A percentile compares a stretch with the other conserved stretches of the same genome.
Evolutionary conservation across 2,888 invertebrate species (phyloP).

Genomic region (Lepidonotus clava): DNA sequence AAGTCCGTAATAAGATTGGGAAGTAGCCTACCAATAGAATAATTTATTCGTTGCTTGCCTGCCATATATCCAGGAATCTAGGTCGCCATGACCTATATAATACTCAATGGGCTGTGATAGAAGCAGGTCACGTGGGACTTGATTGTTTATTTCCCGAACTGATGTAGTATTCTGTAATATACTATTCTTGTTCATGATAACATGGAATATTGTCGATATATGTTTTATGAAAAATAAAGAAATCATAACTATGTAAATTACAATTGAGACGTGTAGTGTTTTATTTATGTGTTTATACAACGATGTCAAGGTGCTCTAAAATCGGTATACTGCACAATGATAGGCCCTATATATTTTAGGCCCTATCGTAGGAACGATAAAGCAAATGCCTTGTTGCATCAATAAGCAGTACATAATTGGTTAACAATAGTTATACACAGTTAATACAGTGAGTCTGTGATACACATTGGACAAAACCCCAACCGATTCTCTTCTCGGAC

Average conservation of each 20-base stretch:
- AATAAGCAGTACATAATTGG: background rate
- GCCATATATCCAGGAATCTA: slow-evolving; percentile 52
- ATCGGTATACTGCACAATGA: background rate
- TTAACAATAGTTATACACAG: no score
- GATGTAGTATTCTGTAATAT: slow-evolving; percentile 53
- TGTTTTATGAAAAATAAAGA: slow-evolving; percentile 51
- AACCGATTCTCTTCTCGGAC: no score
- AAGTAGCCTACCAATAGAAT: slow-evolving; percentile 12
- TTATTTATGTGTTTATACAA: background rate
- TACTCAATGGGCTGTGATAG: slow-evolving; percentile 54
- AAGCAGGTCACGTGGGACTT: slow-evolving; percentile 51
- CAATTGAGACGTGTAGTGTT: background rate
- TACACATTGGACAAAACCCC: no score
- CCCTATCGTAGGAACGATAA: background rate
- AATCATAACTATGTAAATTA: slow-evolving; percentile 47
- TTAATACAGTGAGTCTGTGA: no score
- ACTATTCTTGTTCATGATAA: slow-evolving; percentile 34
- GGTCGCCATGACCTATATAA: slow-evolving; percentile 47
- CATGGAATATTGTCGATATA: slow-evolving; percentile 29
- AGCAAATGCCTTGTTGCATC: background rate
- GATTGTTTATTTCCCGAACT: slow-evolving; percentile 50
- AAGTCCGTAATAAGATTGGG: background rate
- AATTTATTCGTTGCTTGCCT: slow-evolving; percentile 41
- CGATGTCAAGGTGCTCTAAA: background rate
- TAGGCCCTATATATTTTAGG: background rate